Evolutionary conservation across 2,888 invertebrate genomes (phyloP).

Genomic region (Agriopis aurantiaria): DNA sequence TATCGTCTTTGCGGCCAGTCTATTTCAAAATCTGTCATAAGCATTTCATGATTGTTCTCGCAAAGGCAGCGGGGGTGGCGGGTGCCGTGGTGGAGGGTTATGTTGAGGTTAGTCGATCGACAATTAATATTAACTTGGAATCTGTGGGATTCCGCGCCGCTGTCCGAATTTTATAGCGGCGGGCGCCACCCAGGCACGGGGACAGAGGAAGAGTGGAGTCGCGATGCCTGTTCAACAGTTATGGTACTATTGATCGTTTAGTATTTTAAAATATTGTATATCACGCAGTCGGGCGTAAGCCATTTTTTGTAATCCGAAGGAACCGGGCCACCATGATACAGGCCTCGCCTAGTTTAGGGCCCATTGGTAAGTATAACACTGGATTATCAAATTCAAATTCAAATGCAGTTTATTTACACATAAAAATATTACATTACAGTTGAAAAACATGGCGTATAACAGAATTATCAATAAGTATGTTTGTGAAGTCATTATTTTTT

Average conservation of each 20-base stretch:
- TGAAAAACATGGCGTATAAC: too few species aligned
- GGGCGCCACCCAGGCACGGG: conserved; percentile 83
- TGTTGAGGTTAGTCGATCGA: conserved; percentile 80
- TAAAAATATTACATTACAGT: too few species aligned
- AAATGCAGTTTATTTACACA: too few species aligned
- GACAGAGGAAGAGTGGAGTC: conserved; percentile 56
- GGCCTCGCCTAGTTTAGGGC: too few species aligned
- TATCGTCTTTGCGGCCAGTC: not conserved
- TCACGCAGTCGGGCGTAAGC: too few species aligned
- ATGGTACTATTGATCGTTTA: not conserved
- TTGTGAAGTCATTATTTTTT: too few species aligned
- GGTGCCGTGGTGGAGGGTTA: conserved; percentile 48
- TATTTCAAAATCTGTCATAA: conserved; percentile 32
- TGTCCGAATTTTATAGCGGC: conserved; percentile 86
- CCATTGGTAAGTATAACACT: too few species aligned
- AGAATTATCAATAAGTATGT: too few species aligned
- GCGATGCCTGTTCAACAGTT: conserved; percentile 10
- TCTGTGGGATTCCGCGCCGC: conserved; percentile 86
- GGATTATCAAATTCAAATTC: too few species aligned
- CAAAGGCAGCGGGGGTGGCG: not conserved
- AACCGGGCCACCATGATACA: too few species aligned
- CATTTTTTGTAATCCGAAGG: too few species aligned
- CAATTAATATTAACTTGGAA: conserved; percentile 86
- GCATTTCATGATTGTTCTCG: conserved; percentile 30
- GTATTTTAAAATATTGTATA: too few species aligned